Conservation (phyloP, 2,797 vertebrate genomes). For the Mareca penelope region DNA sequence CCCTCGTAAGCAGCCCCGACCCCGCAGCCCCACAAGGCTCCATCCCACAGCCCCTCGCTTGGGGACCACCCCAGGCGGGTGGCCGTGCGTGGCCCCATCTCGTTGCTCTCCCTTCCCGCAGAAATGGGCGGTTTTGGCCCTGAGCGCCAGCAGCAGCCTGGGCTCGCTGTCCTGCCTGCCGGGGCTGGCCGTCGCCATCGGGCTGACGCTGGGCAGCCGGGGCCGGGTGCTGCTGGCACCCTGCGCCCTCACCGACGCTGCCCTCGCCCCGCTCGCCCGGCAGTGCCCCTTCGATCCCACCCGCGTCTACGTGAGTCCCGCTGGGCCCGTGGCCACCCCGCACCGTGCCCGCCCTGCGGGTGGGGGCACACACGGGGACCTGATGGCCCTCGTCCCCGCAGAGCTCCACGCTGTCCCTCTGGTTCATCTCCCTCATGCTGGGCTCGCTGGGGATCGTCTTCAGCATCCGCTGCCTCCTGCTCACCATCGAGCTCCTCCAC, state of each 20-base stretch:
- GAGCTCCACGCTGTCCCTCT: conserved; percentile 89
- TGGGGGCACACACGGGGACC: fast-evolving
- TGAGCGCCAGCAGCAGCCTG: conserved; percentile 82
- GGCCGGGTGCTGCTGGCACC: conserved; percentile 80
- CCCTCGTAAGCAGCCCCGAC: conserved; percentile 77
- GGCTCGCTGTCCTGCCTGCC: conserved; percentile 80
- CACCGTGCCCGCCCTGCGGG: fast-evolving
- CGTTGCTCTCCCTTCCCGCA: not conserved
- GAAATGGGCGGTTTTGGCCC: conserved; percentile 83
- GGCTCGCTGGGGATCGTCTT: conserved; percentile 81
- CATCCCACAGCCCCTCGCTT: fast-evolving
- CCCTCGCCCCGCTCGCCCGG: conserved; percentile 69
- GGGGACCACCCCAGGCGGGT: fast-evolving
- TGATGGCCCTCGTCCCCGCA: not conserved
- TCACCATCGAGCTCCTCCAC: conserved; percentile 78
- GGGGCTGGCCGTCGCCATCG: conserved; percentile 79
- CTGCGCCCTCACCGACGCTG: conserved; percentile 62
- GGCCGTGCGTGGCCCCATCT: fast-evolving
- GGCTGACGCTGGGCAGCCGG: conserved; percentile 78
- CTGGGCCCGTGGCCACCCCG: fast-evolving
- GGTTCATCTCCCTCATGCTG: conserved; percentile 85
- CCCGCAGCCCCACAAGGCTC: not conserved
- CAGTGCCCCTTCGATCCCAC: conserved; percentile 84
- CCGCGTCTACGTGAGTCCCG: not conserved
- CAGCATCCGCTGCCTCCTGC: conserved; percentile 82